A percentile compares a stretch with the other conserved stretches of the same genome.
These are phyloP conservation scores for Rhinatrema bivittatum DNA, from an alignment of 2,797 vertebrate genomes.

Conservation along the genomic window DNA sequence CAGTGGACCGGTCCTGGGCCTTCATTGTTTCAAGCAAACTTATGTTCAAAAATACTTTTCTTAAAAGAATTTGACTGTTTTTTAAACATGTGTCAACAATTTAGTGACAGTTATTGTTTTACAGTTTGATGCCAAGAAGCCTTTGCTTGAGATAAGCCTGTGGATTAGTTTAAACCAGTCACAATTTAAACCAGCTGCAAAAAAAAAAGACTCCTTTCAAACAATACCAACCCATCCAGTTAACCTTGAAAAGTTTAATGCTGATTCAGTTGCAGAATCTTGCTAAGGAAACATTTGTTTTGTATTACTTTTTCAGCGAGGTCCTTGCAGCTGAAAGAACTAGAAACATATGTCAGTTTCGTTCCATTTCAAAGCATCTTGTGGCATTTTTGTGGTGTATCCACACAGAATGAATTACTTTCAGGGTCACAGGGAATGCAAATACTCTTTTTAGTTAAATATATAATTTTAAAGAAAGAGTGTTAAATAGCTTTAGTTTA, in stretches of 20 bases:
- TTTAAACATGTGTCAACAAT: conserved; percentile 7
- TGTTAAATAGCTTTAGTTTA: too few species aligned
- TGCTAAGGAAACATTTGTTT: conserved; percentile 58
- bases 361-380: neutral
- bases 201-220: conserved; percentile 23
- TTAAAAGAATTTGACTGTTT: conserved; percentile 1
- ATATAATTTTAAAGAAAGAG: too few species aligned
- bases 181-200: conserved; percentile 54
- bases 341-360: neutral
- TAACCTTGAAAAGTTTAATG: conserved; percentile 39
- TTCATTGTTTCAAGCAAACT: too few species aligned
- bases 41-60: too few species aligned
- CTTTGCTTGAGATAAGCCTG: conserved; percentile 33
- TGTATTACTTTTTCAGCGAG: conserved; percentile 28
- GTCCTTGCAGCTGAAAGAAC: neutral
- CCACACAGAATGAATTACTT: neutral
- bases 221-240: conserved; percentile 24
- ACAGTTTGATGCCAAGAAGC: conserved; percentile 19
- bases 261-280: conserved; percentile 49
- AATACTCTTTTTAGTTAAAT: too few species aligned
- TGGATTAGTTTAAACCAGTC: conserved; percentile 34
- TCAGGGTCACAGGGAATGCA: too few species aligned
- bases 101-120: conserved; percentile 5
- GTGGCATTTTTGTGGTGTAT: neutral
- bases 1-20: too few species aligned